Conservation (phyloP, 2,113 vertebrate species). For the Ochotona princeps region DNA sequence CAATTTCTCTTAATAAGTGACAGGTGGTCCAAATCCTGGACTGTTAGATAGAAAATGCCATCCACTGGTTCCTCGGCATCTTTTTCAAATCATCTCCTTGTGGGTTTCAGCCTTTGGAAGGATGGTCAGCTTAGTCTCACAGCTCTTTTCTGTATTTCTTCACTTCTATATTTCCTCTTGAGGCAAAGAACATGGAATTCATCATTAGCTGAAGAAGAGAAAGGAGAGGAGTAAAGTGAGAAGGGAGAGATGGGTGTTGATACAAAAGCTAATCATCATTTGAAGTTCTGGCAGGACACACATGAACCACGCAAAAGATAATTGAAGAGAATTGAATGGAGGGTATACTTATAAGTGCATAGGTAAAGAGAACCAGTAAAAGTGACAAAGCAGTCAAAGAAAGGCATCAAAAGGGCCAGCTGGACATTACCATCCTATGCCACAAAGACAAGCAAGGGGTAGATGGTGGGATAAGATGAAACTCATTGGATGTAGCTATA, state of each 20-base stretch:
- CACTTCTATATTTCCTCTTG: neutral
- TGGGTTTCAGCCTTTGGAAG: neutral
- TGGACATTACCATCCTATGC: neutral
- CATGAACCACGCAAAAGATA: neutral
- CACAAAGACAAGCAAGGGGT: neutral
- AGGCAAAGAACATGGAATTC: neutral
- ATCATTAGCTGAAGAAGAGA: neutral
- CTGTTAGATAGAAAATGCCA: neutral
- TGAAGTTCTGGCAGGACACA: neutral
- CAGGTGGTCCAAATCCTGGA: neutral
- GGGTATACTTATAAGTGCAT: neutral
- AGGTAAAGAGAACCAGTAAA: neutral
- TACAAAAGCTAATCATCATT: neutral
- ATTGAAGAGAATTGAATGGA: neutral
- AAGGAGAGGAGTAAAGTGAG: neutral
- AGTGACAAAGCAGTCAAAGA: too few relatives aligned
- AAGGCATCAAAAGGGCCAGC: neutral
- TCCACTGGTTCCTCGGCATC: neutral
- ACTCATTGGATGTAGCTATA: neutral
- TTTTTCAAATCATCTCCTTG: neutral
- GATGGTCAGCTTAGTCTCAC: neutral
- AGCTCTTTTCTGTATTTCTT: neutral
- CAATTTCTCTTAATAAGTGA: neutral
- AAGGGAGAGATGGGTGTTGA: too few relatives aligned
- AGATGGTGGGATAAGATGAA: neutral